These are phyloP conservation scores for Erebia aethiops DNA, from an alignment of 2,888 invertebrate genomes.

Conservation along the genomic window DNA sequence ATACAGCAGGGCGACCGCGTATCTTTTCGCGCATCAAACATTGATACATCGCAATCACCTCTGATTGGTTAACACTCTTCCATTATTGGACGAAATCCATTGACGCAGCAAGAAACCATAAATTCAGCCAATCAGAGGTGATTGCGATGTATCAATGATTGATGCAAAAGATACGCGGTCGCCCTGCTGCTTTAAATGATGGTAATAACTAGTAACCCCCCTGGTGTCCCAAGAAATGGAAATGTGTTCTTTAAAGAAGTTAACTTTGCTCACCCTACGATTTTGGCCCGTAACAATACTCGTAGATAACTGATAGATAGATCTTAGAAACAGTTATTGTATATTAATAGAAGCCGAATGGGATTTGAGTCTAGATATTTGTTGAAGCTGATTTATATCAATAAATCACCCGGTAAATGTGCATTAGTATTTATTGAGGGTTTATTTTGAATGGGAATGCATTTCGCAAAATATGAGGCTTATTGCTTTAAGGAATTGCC, in stretches of 20 bases:
- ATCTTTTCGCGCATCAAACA: too few species aligned
- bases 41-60: too few species aligned
- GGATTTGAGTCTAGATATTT: slow-evolving; percentile 20
- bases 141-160: too few species aligned
- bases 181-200: too few species aligned
- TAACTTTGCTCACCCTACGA: background rate
- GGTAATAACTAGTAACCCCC: too few species aligned
- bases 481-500: background rate
- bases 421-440: slow-evolving; percentile 13
- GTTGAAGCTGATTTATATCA: slow-evolving; percentile 16
- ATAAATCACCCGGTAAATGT: slow-evolving; percentile 9
- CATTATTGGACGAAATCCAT: too few species aligned
- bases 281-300: background rate
- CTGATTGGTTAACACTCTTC: too few species aligned
- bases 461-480: slow-evolving; percentile 14
- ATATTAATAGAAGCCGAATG: slow-evolving; percentile 12
- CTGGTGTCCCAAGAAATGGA: too few species aligned
- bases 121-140: too few species aligned
- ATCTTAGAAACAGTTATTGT: slow-evolving; percentile 8
- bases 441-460: slow-evolving; percentile 19
- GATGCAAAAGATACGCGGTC: too few species aligned
- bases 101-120: too few species aligned
- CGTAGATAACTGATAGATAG: background rate
- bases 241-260: background rate
- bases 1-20: too few species aligned